Base-by-base conservation (phyloP, 2,113 vertebrate species). In the Perognathus longimembris region DNA sequence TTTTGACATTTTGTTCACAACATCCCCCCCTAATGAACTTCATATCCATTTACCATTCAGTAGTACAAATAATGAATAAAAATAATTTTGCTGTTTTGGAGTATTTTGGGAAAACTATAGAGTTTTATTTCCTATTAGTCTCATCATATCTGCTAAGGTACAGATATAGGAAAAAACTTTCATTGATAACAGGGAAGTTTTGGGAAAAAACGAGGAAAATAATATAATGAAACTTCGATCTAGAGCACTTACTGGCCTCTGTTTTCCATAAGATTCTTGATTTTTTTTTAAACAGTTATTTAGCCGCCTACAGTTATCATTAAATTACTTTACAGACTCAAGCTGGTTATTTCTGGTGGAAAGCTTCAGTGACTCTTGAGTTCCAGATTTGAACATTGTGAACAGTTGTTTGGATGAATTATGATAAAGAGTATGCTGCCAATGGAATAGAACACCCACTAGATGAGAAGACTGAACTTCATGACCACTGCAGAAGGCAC, bases 141-240 rank as follows among this genome's bases (percentile, higher is more conserved):
- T 81, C 24, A 32, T 81, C 40, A n/a, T 73, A 36, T 84, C 17
- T 97, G 67, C 82, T 80, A 89, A 80, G 70, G 89, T 89, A 82
- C 6, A 0, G 36, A 0, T 7, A 50, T 82, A 40, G 86, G 0
- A 69, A 90, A 91, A 95, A 76, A 34, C 5, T 69, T n/a, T 34
- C 85, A 83, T 85, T 84, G 86, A 74, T 85, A 91, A 45, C 69
- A 88, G 66, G 45, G 50, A 88, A 54, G 57, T 84, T 93, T 71
- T 95, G 93, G 61, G 93, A 54, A 70, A 70, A 94, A 91, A 82
- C 88, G 5, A 94, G 94, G 92, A 87, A 94, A 97, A 45, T 79
- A 54, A 45, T 45, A 45, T 59, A 26, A 59, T 77, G 83, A 79
- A 77, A 95, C 57, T 70, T 93, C 4, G 54, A 82, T 59, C 66